Evolutionary conservation across 2,113 vertebrate species (phyloP).

Genomic region (Mungos mungo): DNA sequence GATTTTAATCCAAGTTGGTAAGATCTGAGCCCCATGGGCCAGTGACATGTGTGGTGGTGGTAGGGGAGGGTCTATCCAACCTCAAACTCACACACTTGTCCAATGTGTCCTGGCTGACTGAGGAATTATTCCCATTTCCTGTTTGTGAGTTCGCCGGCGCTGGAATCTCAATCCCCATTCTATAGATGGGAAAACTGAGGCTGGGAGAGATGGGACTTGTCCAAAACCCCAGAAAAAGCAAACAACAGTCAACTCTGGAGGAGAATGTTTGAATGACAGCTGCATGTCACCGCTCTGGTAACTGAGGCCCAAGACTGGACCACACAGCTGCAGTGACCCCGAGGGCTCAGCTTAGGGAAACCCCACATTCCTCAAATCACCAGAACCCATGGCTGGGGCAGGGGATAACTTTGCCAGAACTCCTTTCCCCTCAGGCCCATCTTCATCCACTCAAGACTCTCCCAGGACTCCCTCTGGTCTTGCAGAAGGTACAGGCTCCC

Average conservation of each 20-base stretch:
- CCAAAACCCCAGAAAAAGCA: neutral
- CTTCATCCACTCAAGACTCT: neutral
- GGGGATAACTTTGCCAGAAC: neutral
- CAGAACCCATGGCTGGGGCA: neutral
- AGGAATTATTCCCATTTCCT: neutral
- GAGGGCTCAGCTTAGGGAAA: neutral
- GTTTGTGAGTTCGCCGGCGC: neutral
- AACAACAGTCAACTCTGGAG: neutral
- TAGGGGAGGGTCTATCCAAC: neutral
- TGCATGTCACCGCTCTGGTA: neutral
- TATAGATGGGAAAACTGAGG: neutral
- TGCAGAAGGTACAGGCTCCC: neutral
- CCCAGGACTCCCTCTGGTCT: neutral
- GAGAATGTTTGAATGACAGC: neutral
- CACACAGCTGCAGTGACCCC: neutral
- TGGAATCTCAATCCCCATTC: neutral
- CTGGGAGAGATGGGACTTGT: neutral
- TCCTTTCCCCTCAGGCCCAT: fast-evolving
- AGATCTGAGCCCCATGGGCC: neutral
- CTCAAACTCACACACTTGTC: neutral
- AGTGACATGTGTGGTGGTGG: neutral
- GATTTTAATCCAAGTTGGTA: neutral
- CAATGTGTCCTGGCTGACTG: neutral
- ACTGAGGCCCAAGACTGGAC: neutral
- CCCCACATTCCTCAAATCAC: neutral